Evolutionary conservation across 2,888 invertebrate species (phyloP), one percentile per base, ranked within the genome.

Genomic region (Spodoptera picta): DNA sequence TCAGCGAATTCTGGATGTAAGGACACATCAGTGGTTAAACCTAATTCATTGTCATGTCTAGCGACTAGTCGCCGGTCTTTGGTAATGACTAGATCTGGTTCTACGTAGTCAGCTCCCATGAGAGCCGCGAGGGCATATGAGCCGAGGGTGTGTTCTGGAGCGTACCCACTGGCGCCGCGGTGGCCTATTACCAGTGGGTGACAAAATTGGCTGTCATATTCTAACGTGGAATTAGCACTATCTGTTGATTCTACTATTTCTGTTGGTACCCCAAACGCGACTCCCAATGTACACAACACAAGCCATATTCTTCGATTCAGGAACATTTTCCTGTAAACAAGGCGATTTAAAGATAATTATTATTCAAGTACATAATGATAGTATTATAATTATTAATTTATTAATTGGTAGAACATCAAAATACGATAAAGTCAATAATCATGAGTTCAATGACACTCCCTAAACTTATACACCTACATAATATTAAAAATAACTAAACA

Each of bases 71-170:
- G 80, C 11, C 89, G 89, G 49, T 94, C 94, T 31, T 85, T 88
- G 0, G 93, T 93, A 85, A 92, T 92, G 3, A 94, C 94, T 43
- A 94, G 83, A 63, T 94, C 94, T 0, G 94, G 94, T 68, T 94
- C 94, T 0, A 94, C 84, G 70, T 91, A 94, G 78, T 94, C 93
- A 2, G 93, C 88, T 2, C 93, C 93, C 89, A 93, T 88, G 0
- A 91, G 89, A 53, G 93, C 85, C 2, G 94, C 90, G 3, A 94
- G 83, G 0, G 93, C 90, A 66, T 94, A 94, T 1, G 94, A 86
- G 4, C 90, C 93, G 19, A 93, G 86, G 0, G 94, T 94, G 69
- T 94, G 94, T 71, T 94, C 94, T 0, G 94, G 93, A 1, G 90
- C 90, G 67, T 94, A 94, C 2, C 93, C 94, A 45, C 93, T 92